These are phyloP conservation scores for Chaitophorus viminalis DNA, from an alignment of 2,888 invertebrate genomes.

Conservation along the genomic window DNA sequence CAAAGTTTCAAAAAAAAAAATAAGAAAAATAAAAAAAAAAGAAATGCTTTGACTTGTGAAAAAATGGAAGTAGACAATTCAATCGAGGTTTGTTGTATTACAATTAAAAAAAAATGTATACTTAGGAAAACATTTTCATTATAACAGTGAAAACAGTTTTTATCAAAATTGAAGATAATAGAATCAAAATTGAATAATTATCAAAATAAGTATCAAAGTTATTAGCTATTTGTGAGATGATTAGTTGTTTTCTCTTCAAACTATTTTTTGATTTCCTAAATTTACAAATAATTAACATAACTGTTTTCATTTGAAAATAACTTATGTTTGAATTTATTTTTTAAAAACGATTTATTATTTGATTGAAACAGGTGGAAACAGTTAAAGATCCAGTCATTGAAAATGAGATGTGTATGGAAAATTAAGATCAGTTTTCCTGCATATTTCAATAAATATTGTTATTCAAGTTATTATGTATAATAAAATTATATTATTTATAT, in stretches of 20 bases:
- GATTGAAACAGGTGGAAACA: conserved; percentile 35
- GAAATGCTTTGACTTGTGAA: conserved; percentile 13
- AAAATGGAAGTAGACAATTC: conserved; percentile 51
- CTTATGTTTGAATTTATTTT: not conserved
- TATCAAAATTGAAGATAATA: not conserved
- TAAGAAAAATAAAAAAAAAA: conserved; percentile 27
- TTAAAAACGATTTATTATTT: not conserved
- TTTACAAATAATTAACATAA: not conserved
- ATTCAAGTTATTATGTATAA: not conserved
- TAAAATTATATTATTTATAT: not conserved
- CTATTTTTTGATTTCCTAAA: not conserved
- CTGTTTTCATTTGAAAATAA: not conserved
- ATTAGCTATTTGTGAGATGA: too few species aligned
- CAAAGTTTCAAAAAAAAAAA: conserved; percentile 47
- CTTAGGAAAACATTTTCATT: not conserved
- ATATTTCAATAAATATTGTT: conserved; percentile 23
- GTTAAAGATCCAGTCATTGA: conserved; percentile 11
- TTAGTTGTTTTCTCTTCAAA: too few species aligned
- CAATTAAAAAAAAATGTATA: not conserved
- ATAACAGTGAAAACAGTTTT: not conserved
- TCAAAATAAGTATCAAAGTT: not conserved
- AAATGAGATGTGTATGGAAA: conserved; percentile 31
- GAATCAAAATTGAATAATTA: not conserved
- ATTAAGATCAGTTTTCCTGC: not conserved
- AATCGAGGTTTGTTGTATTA: conserved; percentile 51